These are phyloP conservation scores for Bellardia bayeri DNA, from an alignment of 2,888 invertebrate species.

Conservation along the genomic window DNA sequence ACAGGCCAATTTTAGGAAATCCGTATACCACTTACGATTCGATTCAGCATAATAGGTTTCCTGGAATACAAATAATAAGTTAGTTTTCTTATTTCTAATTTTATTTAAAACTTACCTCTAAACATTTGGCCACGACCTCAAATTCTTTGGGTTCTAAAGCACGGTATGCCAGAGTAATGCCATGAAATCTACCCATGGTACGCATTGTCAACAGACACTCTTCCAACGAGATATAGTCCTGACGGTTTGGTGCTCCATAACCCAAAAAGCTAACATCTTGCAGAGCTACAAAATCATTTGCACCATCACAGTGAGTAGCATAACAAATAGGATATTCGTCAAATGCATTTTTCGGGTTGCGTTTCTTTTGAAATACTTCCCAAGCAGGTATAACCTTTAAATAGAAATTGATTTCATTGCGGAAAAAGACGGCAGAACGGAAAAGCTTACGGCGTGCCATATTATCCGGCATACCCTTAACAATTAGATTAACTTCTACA, in stretches of 20 bases:
- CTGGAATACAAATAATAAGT: constrained; percentile 74
- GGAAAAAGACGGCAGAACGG: constrained; percentile 88
- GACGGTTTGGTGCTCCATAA: constrained; percentile 85
- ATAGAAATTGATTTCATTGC: constrained; percentile 89
- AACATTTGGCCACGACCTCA: constrained; percentile 81
- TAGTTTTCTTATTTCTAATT: background rate
- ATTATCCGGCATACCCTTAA: constrained; percentile 89
- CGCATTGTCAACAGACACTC: constrained; percentile 85
- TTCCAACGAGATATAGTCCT: constrained; percentile 85
- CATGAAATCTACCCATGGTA: constrained; percentile 86
- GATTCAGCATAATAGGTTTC: constrained; percentile 87
- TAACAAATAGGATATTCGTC: constrained; percentile 85
- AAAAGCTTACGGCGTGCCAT: constrained; percentile 87
- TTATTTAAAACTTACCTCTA: constrained; percentile 78
- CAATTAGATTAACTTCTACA: constrained; percentile 86
- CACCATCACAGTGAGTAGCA: constrained; percentile 85
- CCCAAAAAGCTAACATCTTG: constrained; percentile 85
- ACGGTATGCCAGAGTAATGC: constrained; percentile 86
- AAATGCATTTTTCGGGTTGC: constrained; percentile 84
- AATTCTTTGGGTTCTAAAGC: constrained; percentile 86
- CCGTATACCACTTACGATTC: constrained; percentile 86
- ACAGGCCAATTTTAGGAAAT: constrained; percentile 85
- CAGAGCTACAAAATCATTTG: constrained; percentile 86
- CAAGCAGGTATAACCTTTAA: constrained; percentile 81
- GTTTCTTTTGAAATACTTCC: constrained; percentile 80